Base-by-base conservation (phyloP, 2,797 vertebrate genomes). In the Helostoma temminkii region DNA sequence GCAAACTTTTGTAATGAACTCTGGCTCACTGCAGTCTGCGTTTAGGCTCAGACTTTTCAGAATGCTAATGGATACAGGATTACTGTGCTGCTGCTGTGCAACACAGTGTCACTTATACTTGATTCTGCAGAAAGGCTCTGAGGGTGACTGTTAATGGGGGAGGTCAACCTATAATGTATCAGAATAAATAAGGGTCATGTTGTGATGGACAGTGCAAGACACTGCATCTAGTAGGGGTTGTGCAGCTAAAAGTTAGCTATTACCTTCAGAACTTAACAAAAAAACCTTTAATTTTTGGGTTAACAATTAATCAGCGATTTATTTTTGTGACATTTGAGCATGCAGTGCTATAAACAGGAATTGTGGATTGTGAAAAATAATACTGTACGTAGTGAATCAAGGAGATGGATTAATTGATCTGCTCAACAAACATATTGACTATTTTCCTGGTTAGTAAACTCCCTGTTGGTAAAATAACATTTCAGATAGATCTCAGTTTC, bases 61-160 rank as follows among this genome's bases (percentile, higher is more conserved):
- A 26, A 43, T 36, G 28, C 54, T 41, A 16, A 60, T 70, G 22
- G 42, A 5, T 61, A 16, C 26, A 49, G 47, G 10, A 1, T 30
- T 18, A 5, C 15, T 41, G 37, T 16, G 37, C 16, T n/a, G 37
- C 41, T 46, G 28, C 28, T 41, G 32, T 26, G 41, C 10, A 45
- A 39, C 48, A 46, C 8, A 61, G 52, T 42, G 46, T 60, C 46
- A 48, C 67, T 60, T 30, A 64, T 64, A 41, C 16, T 36, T 49
- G 49, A 61, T 65, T 43, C 5, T 48, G 48, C 46, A n/a, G 25
- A 16, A 58, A 50, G 24, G 21, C 28, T 43, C 16, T 49, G 16
- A 45, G 36, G 9, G 32, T 9, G 15, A 65, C 24, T 57, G 10
- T 22, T 54, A 59, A 25, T 21, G 11, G 55, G 11, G 55, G 4